Evolutionary conservation across 2,888 invertebrate species (phyloP).

Genomic region (Diplazon laetatorius): DNA sequence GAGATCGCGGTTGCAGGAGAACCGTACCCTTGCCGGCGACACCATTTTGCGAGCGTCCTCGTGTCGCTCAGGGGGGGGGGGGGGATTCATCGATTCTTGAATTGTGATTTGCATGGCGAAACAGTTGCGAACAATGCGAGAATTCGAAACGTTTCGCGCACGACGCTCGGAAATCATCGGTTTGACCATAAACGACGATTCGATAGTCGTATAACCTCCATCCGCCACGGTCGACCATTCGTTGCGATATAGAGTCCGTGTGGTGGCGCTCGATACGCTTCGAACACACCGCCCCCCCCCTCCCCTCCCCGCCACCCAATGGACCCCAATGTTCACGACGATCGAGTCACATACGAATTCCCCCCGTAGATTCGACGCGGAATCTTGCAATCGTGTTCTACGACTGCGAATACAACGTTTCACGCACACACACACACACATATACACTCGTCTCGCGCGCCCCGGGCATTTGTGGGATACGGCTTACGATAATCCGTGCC

Average conservation of each 20-base stretch:
- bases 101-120: constrained; percentile 14
- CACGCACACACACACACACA: neutral
- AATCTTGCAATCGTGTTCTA: constrained; percentile 3
- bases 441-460: neutral
- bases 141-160: constrained; percentile 18
- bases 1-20: too few species aligned
- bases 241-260: constrained; percentile 11
- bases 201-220: constrained; percentile 34
- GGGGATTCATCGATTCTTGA: constrained; percentile 13
- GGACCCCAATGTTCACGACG: too few species aligned
- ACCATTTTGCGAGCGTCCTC: too few species aligned
- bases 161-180: constrained; percentile 15
- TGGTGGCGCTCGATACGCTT: constrained; percentile 11
- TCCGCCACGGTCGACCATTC: neutral
- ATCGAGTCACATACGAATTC: neutral
- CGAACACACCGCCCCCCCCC: too few species aligned
- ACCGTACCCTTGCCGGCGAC: too few species aligned
- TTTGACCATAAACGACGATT: constrained; percentile 7
- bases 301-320: too few species aligned
- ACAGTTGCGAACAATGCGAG: neutral
- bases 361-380: neutral
- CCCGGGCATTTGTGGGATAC: neutral
- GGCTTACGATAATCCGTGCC: neutral
- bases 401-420: neutral
- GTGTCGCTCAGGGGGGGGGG: neutral